phyloP scores from a whole-genome alignment of 1,140 invertebrate genomes.

The Atta colombica region DNA sequence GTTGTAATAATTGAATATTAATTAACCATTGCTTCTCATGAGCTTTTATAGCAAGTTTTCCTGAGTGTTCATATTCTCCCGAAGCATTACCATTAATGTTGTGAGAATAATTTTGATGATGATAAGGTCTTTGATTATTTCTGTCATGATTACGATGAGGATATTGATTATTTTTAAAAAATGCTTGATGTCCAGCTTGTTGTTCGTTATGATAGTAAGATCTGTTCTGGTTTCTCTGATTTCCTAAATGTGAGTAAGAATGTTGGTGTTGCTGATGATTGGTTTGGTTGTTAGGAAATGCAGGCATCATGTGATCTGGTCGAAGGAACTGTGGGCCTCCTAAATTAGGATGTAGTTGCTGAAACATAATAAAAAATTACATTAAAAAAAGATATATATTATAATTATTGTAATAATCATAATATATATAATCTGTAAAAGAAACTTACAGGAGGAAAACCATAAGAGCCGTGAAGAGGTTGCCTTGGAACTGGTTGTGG shows the following conservation, averaged over 20 bases:
- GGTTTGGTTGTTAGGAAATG: constrained; percentile 79
- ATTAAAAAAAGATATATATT: constrained; percentile 1
- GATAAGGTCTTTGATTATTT: constrained; percentile 80
- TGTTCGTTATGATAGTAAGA: constrained; percentile 79
- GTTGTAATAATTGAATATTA: constrained; percentile 96
- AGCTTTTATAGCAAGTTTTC: constrained; percentile 92
- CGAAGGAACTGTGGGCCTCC: constrained; percentile 78
- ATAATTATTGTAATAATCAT: neutral
- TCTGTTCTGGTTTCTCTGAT: constrained; percentile 83
- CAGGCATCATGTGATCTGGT: constrained; percentile 80
- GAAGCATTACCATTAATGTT: constrained; percentile 79
- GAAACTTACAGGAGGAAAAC: constrained; percentile 80
- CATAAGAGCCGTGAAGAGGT: constrained; percentile 81
- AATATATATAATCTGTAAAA: neutral
- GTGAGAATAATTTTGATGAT: constrained; percentile 77
- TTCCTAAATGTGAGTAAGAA: constrained; percentile 82
- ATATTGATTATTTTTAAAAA: constrained; percentile 84
- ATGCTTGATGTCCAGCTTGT: constrained; percentile 81
- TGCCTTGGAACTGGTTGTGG: constrained; percentile 80
- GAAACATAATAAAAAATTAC: neutral
- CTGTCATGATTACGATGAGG: constrained; percentile 81
- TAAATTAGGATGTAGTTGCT: constrained; percentile 80
- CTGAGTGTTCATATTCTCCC: constrained; percentile 91
- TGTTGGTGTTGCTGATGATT: constrained; percentile 79
- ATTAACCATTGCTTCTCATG: constrained; percentile 97